A percentile compares a stretch with the other conserved stretches of the same genome.
Evolutionary conservation across 2,888 invertebrate genomes (phyloP).

Genomic region (Limnephilus rhombicus): DNA sequence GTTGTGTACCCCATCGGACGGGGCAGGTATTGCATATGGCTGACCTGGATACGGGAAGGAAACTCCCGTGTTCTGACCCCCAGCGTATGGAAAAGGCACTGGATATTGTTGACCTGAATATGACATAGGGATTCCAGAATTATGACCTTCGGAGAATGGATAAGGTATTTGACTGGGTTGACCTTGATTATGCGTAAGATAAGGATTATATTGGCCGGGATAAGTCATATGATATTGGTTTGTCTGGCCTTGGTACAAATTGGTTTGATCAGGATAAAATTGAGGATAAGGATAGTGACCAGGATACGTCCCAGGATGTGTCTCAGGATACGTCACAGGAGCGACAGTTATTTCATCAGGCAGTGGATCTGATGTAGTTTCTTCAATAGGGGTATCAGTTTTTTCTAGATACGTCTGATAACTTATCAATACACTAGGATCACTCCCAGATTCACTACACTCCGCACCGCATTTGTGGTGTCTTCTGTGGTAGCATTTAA

Average conservation of each 20-base stretch:
- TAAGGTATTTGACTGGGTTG: not conserved
- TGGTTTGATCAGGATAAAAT: not conserved
- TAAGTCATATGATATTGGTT: not conserved
- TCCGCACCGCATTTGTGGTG: conserved; percentile 47
- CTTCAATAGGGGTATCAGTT: not conserved
- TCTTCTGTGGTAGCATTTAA: conserved; percentile 46
- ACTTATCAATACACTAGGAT: not conserved
- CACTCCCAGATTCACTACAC: not conserved
- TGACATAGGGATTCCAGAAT: not conserved
- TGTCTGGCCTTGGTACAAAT: not conserved
- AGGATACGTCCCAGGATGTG: not conserved
- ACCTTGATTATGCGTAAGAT: conserved; percentile 4
- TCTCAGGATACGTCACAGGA: not conserved
- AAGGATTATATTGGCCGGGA: not conserved
- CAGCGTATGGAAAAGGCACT: not conserved
- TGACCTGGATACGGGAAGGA: no score
- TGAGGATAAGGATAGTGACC: not conserved
- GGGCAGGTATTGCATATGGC: no score
- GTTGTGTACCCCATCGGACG: not conserved
- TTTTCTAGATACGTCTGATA: not conserved
- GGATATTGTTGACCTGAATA: not conserved
- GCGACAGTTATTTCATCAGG: not conserved
- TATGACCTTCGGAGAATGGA: not conserved
- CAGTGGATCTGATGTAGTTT: not conserved
- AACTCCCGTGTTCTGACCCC: not conserved